These are phyloP conservation scores for Acestrorhynchus altus DNA, from an alignment of 2,797 vertebrate species.

Conservation along the genomic window DNA sequence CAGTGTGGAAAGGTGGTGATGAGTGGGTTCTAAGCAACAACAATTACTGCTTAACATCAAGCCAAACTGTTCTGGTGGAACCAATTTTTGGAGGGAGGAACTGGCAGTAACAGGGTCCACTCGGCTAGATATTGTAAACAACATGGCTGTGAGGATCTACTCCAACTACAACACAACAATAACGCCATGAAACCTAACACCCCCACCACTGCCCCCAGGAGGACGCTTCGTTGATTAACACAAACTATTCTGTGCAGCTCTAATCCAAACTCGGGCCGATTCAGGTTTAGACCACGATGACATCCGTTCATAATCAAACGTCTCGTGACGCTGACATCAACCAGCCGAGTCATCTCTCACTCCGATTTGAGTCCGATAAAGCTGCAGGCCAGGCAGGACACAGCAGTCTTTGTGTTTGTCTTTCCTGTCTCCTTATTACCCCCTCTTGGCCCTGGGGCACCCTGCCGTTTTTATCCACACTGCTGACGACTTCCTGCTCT, in stretches of 20 bases:
- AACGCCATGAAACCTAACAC: too few species aligned
- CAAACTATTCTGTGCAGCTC: not conserved
- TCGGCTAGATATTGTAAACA: too few species aligned
- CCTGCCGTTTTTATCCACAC: not conserved
- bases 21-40: too few species aligned
- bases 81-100: too few species aligned
- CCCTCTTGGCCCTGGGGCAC: not conserved
- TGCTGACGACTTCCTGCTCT: slow-evolving; percentile 7
- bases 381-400: not conserved
- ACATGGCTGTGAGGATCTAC: too few species aligned
- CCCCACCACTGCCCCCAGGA: too few species aligned
- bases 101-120: too few species aligned
- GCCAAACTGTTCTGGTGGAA: too few species aligned
- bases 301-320: not conserved
- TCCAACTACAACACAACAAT: too few species aligned
- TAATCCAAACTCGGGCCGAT: not conserved
- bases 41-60: too few species aligned
- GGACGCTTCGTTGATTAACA: too few species aligned
- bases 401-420: not conserved
- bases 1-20: too few species aligned
- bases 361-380: not conserved
- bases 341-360: not conserved
- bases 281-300: not conserved
- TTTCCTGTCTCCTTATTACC: not conserved
- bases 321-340: not conserved